Conservation (phyloP, 1,140 invertebrate genomes). For the Nautilus pompilius region DNA sequence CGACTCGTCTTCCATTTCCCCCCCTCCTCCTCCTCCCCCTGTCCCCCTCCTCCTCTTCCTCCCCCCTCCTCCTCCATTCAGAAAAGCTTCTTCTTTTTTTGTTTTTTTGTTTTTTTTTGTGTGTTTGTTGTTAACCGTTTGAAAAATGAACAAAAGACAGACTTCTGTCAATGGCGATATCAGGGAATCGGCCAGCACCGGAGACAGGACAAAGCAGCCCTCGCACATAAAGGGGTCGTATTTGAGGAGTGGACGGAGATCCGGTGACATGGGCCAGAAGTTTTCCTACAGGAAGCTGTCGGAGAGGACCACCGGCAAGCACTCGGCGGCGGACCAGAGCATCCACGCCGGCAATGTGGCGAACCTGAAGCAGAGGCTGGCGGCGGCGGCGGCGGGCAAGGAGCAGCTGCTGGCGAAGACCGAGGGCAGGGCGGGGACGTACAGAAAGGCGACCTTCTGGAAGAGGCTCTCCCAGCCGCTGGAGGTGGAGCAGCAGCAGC, state of each 20-base stretch:
- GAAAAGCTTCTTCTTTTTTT: neutral
- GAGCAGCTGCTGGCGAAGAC: neutral
- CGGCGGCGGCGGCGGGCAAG: neutral
- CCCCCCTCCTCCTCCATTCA: neutral
- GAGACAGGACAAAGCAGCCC: neutral
- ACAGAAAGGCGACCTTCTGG: neutral
- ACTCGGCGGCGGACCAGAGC: neutral
- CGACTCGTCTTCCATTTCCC: neutral
- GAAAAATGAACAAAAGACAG: conserved; percentile 1
- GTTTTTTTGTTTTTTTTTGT: neutral
- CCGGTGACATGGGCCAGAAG: neutral
- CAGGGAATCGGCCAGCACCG: neutral
- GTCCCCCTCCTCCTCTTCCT: neutral
- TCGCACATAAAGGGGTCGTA: neutral
- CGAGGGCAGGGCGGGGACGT: neutral
- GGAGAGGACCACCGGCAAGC: neutral
- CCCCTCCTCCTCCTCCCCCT: neutral
- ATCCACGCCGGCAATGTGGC: neutral
- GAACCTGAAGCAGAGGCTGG: neutral
- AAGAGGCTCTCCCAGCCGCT: neutral
- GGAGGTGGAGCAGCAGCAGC: neutral
- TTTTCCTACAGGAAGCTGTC: neutral
- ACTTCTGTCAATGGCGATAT: conserved; percentile 2
- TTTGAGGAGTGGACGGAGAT: neutral
- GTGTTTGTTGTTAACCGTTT: neutral